Evolutionary conservation across 2,797 vertebrate species (phyloP), one percentile per base, ranked within the genome.

Genomic region (Bradypodion pumilum): DNA sequence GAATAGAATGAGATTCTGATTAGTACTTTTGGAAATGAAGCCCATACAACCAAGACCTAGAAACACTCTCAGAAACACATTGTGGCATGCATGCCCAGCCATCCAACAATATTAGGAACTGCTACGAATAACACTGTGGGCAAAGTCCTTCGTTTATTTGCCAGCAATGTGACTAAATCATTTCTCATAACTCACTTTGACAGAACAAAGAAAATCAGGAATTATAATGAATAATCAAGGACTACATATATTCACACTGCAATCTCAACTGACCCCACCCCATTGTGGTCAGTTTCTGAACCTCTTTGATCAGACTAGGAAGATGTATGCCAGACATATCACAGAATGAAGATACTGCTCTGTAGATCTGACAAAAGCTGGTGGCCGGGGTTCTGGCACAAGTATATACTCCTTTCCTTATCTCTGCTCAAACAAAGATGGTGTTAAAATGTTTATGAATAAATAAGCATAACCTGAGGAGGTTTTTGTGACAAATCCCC

Each of bases 61-160:
- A 66, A 70, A 86, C 0, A 15, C 1, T 63, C 1, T 3, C 2
- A 49, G 13, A 13, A 63, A 76, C 52, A 74, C 23, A 4, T 1
- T 16, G 7, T 72, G 2, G 0, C 15, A 42, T 21, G 0, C 1
- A 0, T 35, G 0, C 7, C 16, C 16, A 40, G 23, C 73, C 81
- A 66, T 62, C 87, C 42, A 76, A 10, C 19, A 85, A 7, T 56
- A 44, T 23, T 0, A 88, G 84, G 49, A 44, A 44, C 7, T 74
- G 74, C 35, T 37, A 62, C 46, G 35, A 49, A 1, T 85, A 62
- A 49, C 25, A 74, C 65, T 77, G 16, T 78, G 23, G 63, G 2
- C 37, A 2, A 78, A n/a, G 2, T 60, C 0, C 1, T 42, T 29
- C 0, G 80, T 87, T 85, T 87, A 60, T 72, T 81, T 82, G 7